A percentile compares a stretch with the other conserved stretches of the same genome.
These are phyloP conservation scores for Muscidifurax raptorellus DNA, from an alignment of 1,140 invertebrate species.

Conservation along the genomic window DNA sequence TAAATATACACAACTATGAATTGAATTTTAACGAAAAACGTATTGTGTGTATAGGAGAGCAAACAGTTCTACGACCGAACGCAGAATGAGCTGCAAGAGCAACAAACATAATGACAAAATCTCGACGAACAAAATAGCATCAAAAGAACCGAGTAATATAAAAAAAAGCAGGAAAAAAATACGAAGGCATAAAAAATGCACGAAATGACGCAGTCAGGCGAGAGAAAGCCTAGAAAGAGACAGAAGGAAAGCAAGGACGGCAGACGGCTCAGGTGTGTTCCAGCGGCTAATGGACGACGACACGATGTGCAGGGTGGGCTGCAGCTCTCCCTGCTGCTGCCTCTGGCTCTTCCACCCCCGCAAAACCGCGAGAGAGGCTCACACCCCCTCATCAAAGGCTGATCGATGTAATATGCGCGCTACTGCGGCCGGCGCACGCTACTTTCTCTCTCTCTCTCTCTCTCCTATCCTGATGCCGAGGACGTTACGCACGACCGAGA, in stretches of 20 bases:
- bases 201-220: not conserved
- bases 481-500: slow-evolving; percentile 7
- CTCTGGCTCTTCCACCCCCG: not conserved
- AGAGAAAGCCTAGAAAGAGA: not conserved
- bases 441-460: slow-evolving; percentile 52
- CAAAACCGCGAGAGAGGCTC: slow-evolving; percentile 38
- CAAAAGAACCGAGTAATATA: not conserved
- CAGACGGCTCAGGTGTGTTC: slow-evolving; percentile 67
- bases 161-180: not conserved
- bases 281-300: slow-evolving; percentile 64
- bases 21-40: too few relatives aligned
- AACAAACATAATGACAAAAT: too few relatives aligned
- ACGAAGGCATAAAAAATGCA: not conserved
- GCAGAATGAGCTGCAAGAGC: too few relatives aligned
- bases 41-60: too few relatives aligned
- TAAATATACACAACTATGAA: too few relatives aligned
- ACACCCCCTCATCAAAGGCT: slow-evolving; percentile 63
- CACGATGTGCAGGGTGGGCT: slow-evolving; percentile 54
- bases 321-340: not conserved
- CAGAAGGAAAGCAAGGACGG: slow-evolving; percentile 1
- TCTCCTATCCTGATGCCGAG: not conserved
- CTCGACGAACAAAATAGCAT: not conserved
- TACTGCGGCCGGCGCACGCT: slow-evolving; percentile 35
- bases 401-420: slow-evolving; percentile 71
- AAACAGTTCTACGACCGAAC: too few relatives aligned